These are phyloP conservation scores for Semotilus atromaculatus DNA, from an alignment of 2,797 vertebrate genomes.

Conservation along the genomic window DNA sequence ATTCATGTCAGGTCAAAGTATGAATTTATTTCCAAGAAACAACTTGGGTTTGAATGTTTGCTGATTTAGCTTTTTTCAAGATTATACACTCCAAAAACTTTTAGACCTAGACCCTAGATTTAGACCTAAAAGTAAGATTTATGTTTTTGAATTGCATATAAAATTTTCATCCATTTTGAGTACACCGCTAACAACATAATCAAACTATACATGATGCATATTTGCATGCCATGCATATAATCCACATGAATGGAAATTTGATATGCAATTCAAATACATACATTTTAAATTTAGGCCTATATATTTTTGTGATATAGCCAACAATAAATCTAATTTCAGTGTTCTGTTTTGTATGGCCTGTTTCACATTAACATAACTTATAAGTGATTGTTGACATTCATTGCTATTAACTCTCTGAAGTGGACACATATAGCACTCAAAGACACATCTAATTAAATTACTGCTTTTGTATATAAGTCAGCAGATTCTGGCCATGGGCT, in stretches of 20 bases:
- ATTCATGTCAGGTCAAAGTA: neutral
- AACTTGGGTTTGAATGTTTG: neutral
- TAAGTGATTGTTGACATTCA: constrained; percentile 55
- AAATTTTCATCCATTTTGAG: neutral
- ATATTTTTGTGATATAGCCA: neutral
- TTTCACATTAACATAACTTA: constrained; percentile 69
- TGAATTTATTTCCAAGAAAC: neutral
- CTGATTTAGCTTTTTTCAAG: neutral
- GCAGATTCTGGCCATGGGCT: constrained; percentile 71
- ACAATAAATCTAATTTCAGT: constrained; percentile 3
- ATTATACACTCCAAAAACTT: neutral
- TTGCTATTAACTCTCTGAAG: constrained; percentile 65
- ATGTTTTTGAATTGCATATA: neutral
- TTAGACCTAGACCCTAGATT: neutral
- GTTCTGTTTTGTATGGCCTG: constrained; percentile 42
- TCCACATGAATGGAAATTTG: neutral
- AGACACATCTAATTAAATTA: constrained; percentile 73
- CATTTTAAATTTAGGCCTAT: neutral
- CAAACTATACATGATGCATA: neutral
- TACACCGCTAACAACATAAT: neutral
- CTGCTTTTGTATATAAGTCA: constrained; percentile 75
- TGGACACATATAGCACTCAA: constrained; percentile 70
- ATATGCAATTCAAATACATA: neutral
- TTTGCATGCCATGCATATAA: too few relatives aligned
- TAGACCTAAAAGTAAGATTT: neutral